Conservation (phyloP, 2,888 invertebrate species). For the Agonopterix alstromeriana region DNA sequence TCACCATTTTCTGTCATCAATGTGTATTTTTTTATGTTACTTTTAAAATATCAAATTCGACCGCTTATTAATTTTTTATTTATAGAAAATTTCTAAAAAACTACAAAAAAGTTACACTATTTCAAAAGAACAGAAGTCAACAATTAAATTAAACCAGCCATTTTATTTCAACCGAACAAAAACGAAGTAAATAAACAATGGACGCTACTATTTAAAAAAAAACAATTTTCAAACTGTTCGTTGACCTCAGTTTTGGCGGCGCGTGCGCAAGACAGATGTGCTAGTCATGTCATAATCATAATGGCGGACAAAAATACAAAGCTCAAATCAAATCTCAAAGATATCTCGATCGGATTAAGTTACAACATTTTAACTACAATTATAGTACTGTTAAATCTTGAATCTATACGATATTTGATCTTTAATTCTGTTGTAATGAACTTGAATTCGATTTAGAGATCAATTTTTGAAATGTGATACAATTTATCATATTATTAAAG, state of each 20-base stretch:
- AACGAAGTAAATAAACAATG: conserved; percentile 31
- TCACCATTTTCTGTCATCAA: no score
- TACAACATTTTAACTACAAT: conserved; percentile 66
- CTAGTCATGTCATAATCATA: conserved; percentile 65
- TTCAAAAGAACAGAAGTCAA: conserved; percentile 18
- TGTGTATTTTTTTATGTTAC: no score
- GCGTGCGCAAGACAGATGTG: conserved; percentile 67
- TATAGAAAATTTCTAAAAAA: not conserved
- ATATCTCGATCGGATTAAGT: conserved; percentile 67
- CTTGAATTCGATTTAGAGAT: conserved; percentile 39
- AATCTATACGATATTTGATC: conserved; percentile 31
- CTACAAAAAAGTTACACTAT: not conserved
- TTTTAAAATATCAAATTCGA: no score
- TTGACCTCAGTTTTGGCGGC: conserved; percentile 45
- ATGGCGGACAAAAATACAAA: conserved; percentile 62
- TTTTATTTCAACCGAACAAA: not conserved
- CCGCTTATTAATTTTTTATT: no score
- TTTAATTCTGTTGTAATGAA: conserved; percentile 33
- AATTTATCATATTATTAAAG: not conserved
- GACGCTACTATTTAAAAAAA: conserved; percentile 35
- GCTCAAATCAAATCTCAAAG: conserved; percentile 57
- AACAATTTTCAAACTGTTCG: conserved; percentile 40
- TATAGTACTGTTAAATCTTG: conserved; percentile 51
- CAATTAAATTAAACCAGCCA: conserved; percentile 15
- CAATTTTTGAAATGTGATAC: conserved; percentile 1